A percentile compares a stretch with the other conserved stretches of the same genome.
Conservation (phyloP, 2,113 vertebrate species). For the Lontra canadensis region DNA sequence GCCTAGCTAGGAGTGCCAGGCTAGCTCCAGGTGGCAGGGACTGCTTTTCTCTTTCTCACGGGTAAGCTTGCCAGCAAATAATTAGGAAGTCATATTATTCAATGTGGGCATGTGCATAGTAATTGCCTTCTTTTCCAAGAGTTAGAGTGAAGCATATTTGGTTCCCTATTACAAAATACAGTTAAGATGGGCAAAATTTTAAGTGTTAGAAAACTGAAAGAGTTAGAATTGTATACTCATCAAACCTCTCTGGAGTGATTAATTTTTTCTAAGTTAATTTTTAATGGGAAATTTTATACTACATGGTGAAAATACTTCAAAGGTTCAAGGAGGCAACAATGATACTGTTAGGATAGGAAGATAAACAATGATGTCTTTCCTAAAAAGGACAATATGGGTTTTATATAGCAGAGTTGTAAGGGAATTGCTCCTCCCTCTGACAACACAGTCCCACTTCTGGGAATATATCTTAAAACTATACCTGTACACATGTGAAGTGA, state of each 20-base stretch:
- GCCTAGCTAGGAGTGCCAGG: background rate
- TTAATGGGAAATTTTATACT: background rate
- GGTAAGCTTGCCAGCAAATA: background rate
- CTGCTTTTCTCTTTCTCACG: background rate
- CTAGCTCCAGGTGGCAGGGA: background rate
- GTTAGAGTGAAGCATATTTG: background rate
- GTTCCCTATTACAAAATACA: background rate
- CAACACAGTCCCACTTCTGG: background rate
- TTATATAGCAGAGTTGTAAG: background rate
- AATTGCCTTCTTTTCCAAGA: background rate
- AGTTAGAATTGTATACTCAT: background rate
- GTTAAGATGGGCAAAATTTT: background rate
- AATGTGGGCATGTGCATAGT: background rate
- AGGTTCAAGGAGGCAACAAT: background rate
- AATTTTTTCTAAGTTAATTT: slow-evolving; percentile 24
- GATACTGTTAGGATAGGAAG: background rate
- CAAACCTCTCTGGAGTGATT: background rate
- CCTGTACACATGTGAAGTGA: background rate
- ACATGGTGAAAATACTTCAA: background rate
- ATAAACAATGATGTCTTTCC: background rate
- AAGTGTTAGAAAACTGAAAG: background rate
- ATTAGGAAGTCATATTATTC: background rate
- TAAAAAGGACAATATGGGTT: background rate
- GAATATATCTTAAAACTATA: background rate
- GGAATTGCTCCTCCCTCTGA: background rate